Conservation (phyloP, 2,888 invertebrate genomes). For the Amblyjoppa proteus region DNA sequence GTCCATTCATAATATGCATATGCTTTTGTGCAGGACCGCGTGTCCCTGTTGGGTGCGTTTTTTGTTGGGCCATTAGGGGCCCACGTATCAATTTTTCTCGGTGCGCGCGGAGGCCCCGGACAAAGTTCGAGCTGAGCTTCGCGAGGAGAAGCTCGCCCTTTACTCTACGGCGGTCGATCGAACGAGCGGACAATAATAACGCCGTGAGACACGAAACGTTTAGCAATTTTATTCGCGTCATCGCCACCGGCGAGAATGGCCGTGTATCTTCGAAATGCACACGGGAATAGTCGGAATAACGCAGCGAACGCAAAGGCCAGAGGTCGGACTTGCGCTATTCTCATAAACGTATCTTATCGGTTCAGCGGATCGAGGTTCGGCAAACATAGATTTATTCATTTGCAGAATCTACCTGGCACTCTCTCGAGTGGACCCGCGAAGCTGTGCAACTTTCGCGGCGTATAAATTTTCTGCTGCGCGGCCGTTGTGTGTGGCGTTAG, state of each 20-base stretch:
- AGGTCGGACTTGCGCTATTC: constrained; percentile 51
- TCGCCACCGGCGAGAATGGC: constrained; percentile 37
- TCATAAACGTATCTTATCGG: constrained; percentile 60
- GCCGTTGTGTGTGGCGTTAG: constrained; percentile 41
- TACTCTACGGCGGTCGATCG: background rate
- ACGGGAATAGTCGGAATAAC: constrained; percentile 24
- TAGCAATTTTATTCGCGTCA: constrained; percentile 61
- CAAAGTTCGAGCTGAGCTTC: background rate
- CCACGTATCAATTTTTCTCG: constrained; percentile 84
- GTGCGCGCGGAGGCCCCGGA: constrained; percentile 39
- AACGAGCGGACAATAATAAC: constrained; percentile 17
- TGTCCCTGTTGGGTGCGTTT: constrained; percentile 80
- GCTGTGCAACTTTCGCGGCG: constrained; percentile 34
- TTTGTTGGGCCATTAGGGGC: constrained; percentile 81
- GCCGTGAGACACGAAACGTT: constrained; percentile 43
- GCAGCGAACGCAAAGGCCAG: constrained; percentile 38
- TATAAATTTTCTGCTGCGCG: constrained; percentile 25
- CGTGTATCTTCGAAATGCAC: constrained; percentile 30
- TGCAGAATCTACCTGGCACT: constrained; percentile 39
- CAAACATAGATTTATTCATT: constrained; percentile 62
- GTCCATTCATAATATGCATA: constrained; percentile 83
- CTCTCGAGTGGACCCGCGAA: constrained; percentile 1
- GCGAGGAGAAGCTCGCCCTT: constrained; percentile 35
- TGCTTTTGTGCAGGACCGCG: constrained; percentile 79
- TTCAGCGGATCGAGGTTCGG: constrained; percentile 57